Evolutionary conservation across 2,113 vertebrate species (phyloP).

Genomic region (Ariopsis seemanni): DNA sequence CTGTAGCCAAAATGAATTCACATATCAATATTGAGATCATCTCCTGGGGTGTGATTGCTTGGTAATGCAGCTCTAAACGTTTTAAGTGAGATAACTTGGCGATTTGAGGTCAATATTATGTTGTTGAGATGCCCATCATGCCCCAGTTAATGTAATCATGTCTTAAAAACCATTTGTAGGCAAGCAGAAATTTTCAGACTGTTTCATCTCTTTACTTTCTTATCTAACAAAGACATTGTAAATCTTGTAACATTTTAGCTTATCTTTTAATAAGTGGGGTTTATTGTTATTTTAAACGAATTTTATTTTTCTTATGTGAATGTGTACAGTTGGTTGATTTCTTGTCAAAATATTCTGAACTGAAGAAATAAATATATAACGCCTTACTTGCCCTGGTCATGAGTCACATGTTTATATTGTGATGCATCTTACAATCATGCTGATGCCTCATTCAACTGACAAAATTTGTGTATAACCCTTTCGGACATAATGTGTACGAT

Average conservation of each 20-base stretch:
- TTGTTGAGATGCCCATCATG: background rate
- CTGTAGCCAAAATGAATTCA: background rate
- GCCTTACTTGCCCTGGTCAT: conserved; percentile 1
- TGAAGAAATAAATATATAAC: conserved; percentile 56
- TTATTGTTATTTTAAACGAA: conserved; percentile 59
- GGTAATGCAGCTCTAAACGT: background rate
- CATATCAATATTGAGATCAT: background rate
- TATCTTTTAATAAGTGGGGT: conserved; percentile 62
- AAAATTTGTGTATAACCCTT: background rate
- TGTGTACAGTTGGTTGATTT: conserved; percentile 63
- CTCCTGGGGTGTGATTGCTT: background rate
- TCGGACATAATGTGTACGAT: too few species aligned
- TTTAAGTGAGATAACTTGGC: background rate
- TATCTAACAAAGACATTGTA: conserved; percentile 65
- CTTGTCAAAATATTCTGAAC: conserved; percentile 61
- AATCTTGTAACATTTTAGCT: conserved; percentile 64
- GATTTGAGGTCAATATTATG: background rate
- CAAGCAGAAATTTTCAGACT: conserved; percentile 56
- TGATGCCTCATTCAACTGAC: background rate
- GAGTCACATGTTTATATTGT: background rate
- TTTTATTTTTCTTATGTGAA: conserved; percentile 66
- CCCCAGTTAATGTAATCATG: conserved; percentile 10
- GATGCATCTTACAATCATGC: background rate
- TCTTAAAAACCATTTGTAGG: conserved; percentile 37
- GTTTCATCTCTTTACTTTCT: conserved; percentile 58